Percentiles rank a stretch among this genome's conserved stretches.
Conservation (phyloP, 2,797 vertebrate species). For the Apogon talboti region DNA sequence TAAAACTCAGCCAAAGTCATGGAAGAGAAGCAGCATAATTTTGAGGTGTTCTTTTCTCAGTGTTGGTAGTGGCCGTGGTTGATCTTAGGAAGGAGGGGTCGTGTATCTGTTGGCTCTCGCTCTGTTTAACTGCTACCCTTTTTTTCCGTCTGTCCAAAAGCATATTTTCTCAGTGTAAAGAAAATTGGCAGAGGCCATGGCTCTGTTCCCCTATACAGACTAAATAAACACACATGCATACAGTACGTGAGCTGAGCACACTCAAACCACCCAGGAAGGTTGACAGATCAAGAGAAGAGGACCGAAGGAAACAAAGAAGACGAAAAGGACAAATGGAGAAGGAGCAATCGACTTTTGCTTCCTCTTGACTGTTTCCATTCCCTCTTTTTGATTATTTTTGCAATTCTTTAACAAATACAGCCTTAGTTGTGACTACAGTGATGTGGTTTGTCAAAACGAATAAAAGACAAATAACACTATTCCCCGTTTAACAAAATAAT, state of each 20-base stretch:
- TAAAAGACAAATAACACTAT: too few relatives aligned
- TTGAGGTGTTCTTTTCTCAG: conserved; percentile 27
- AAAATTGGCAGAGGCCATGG: conserved; percentile 75
- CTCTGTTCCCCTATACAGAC: conserved; percentile 80
- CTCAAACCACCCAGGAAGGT: conserved; percentile 79
- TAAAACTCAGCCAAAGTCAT: not conserved
- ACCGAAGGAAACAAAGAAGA: conserved; percentile 27
- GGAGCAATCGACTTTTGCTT: conserved; percentile 6
- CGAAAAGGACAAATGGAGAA: conserved; percentile 1
- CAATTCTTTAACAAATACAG: not conserved
- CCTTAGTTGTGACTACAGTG: too few relatives aligned
- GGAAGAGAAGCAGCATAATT: conserved; percentile 16
- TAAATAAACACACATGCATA: conserved; percentile 81
- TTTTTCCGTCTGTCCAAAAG: conserved; percentile 77
- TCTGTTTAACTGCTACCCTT: conserved; percentile 73
- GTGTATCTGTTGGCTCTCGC: conserved; percentile 81
- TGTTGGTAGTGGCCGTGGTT: conserved; percentile 37
- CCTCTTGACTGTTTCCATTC: conserved; percentile 13
- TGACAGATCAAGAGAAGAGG: conserved; percentile 35
- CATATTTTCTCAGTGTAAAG: conserved; percentile 83
- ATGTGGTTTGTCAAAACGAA: too few relatives aligned
- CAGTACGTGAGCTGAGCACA: conserved; percentile 51
- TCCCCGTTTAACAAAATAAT: too few relatives aligned
- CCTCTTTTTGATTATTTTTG: not conserved
- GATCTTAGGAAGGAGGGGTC: conserved; percentile 60